Percentiles rank a stretch among this genome's conserved stretches.
Evolutionary conservation across 2,888 invertebrate species (phyloP).

Genomic region (Melanargia galathea): DNA sequence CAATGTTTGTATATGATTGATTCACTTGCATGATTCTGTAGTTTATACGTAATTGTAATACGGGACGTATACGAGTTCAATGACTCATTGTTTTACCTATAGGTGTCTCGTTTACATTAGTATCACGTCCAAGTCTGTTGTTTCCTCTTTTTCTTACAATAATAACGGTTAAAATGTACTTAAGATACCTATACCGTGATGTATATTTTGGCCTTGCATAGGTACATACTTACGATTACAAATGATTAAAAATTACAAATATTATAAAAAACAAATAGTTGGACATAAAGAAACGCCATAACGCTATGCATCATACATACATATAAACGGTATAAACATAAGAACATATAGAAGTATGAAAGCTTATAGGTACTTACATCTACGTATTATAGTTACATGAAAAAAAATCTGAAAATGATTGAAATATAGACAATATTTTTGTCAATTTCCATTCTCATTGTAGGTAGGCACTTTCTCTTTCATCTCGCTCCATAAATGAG

Average conservation of each 20-base stretch:
- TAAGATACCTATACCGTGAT: not conserved
- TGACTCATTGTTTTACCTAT: conserved; percentile 25
- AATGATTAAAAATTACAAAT: too few relatives aligned
- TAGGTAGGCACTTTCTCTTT: not conserved
- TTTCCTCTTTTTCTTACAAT: conserved; percentile 21
- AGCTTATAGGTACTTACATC: not conserved
- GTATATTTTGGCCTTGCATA: not conserved
- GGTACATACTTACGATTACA: too few relatives aligned
- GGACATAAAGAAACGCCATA: too few relatives aligned
- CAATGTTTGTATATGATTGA: conserved; percentile 37
- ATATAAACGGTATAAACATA: too few relatives aligned
- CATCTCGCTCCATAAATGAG: conserved; percentile 10
- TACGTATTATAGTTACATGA: too few relatives aligned
- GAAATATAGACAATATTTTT: not conserved
- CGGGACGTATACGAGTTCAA: conserved; percentile 30
- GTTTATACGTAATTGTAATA: conserved; percentile 37
- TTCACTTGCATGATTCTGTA: conserved; percentile 25
- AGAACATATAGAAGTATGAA: too few relatives aligned
- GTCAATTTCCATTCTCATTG: not conserved
- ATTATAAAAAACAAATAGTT: too few relatives aligned
- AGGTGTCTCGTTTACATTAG: conserved; percentile 29
- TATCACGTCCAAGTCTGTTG: conserved; percentile 31
- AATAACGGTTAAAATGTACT: not conserved
- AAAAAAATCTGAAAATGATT: not conserved
- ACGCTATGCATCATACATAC: too few relatives aligned